Evolutionary conservation across 1,140 invertebrate species (phyloP).

Genomic region (Drosophila persimilis): DNA sequence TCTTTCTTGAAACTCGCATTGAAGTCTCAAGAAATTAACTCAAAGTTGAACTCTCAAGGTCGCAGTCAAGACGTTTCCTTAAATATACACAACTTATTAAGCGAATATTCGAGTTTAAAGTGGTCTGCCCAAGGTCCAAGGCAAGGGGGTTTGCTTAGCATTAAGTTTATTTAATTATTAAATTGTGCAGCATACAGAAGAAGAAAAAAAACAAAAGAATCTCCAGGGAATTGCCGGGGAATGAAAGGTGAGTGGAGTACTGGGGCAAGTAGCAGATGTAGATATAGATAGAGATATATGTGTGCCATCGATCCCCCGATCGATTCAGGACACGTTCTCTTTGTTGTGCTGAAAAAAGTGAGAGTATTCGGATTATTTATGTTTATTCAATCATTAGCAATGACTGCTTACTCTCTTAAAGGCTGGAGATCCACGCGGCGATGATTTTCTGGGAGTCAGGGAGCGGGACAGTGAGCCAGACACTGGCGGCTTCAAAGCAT

Average conservation of each 20-base stretch:
- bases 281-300: neutral
- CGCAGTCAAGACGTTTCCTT: neutral
- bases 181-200: conserved; percentile 38
- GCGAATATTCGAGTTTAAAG: neutral
- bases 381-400: conserved; percentile 25
- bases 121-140: neutral
- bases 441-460: conserved; percentile 57
- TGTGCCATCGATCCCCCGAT: neutral
- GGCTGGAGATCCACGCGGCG: conserved; percentile 55
- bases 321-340: conserved; percentile 64
- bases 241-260: conserved; percentile 33
- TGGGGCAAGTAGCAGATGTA: conserved; percentile 16
- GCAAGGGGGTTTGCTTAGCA: conserved; percentile 37
- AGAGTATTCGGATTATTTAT: conserved; percentile 27
- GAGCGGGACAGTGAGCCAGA: conserved; percentile 46
- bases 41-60: too few species aligned
- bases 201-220: conserved; percentile 22
- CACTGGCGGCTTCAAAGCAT: conserved; percentile 41
- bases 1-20: too few species aligned
- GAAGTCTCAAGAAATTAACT: too few species aligned
- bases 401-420: conserved; percentile 49
- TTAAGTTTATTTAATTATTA: conserved; percentile 50
- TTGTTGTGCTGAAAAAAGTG: conserved; percentile 66
- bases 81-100: neutral
- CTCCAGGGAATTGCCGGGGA: conserved; percentile 31